phyloP scores from a whole-genome alignment of 2,113 vertebrate species.

The Gasterosteus nipponicus region DNA sequence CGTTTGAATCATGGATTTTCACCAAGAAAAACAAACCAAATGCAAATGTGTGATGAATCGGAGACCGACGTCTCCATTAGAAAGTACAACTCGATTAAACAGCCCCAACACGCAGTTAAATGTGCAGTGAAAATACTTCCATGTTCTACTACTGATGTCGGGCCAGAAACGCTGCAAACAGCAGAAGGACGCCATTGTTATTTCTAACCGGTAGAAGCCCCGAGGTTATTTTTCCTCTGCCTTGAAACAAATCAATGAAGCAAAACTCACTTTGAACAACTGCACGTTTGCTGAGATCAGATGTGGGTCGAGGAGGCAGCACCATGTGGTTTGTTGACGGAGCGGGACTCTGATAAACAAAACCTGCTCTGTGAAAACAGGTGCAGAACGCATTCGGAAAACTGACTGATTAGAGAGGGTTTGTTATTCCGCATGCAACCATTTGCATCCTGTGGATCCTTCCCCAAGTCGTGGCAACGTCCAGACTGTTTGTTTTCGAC shows the following conservation, averaged over 20 bases:
- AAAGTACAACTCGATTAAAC: conserved; percentile 12
- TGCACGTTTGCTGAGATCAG: conserved; percentile 77
- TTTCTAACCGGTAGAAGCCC: conserved; percentile 78
- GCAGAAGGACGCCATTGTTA: conserved; percentile 77
- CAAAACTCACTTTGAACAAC: conserved; percentile 79
- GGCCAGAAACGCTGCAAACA: conserved; percentile 64
- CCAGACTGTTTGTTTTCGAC: conserved; percentile 28
- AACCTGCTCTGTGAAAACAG: conserved; percentile 70
- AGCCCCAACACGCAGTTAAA: conserved; percentile 37
- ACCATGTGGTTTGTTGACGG: conserved; percentile 73
- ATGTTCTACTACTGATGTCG: conserved; percentile 59
- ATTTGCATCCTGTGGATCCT: conserved; percentile 44
- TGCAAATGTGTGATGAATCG: conserved; percentile 3
- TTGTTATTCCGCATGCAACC: conserved; percentile 67
- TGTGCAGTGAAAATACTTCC: conserved; percentile 50
- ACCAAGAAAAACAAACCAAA: neutral
- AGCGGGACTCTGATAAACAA: conserved; percentile 71
- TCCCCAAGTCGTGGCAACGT: conserved; percentile 50
- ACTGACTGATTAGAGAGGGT: conserved; percentile 64
- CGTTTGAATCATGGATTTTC: neutral
- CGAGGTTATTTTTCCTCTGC: conserved; percentile 77
- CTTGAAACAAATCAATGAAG: conserved; percentile 82
- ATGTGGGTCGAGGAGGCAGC: conserved; percentile 71
- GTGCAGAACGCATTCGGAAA: conserved; percentile 54
- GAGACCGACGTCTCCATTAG: conserved; percentile 9